phyloP scores from a whole-genome alignment of 1,140 invertebrate genomes.

The Condylostylus longicornis region DNA sequence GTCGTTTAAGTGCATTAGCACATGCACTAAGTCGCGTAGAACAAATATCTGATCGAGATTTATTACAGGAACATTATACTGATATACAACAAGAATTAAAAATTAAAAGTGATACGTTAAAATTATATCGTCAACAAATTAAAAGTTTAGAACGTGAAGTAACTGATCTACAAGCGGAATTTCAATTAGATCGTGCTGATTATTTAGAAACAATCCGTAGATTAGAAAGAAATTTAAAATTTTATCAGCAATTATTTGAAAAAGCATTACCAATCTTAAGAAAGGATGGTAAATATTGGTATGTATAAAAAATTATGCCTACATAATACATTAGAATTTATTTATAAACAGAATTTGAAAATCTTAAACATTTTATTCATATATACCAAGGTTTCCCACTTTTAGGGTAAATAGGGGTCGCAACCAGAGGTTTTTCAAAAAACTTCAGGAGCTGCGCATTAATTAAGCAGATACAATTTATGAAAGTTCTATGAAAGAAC shows the following conservation, averaged over 20 bases:
- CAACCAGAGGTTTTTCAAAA: too few species aligned
- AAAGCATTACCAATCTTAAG: constrained; percentile 55
- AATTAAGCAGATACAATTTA: too few species aligned
- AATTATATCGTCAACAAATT: constrained; percentile 50
- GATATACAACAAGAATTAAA: constrained; percentile 63
- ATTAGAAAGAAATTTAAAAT: constrained; percentile 56
- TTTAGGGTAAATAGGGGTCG: too few species aligned
- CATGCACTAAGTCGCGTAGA: constrained; percentile 53
- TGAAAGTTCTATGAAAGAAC: too few species aligned
- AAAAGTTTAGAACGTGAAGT: constrained; percentile 53
- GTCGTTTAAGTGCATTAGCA: constrained; percentile 45
- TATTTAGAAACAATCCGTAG: constrained; percentile 71
- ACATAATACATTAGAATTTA: too few species aligned
- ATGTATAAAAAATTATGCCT: too few species aligned
- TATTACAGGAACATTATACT: constrained; percentile 50
- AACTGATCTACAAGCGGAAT: constrained; percentile 64
- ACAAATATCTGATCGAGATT: constrained; percentile 42
- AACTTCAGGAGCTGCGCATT: too few species aligned
- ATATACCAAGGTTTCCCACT: too few species aligned
- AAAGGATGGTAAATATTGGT: constrained; percentile 61
- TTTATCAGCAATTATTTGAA: constrained; percentile 53
- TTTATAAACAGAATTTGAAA: too few species aligned
- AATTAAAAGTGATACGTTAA: constrained; percentile 52
- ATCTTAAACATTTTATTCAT: too few species aligned
- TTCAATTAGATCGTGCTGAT: constrained; percentile 68